Conservation (phyloP, 30 jellyfish, hydroid and myxozoan genomes). For the Morbakka virulenta region DNA sequence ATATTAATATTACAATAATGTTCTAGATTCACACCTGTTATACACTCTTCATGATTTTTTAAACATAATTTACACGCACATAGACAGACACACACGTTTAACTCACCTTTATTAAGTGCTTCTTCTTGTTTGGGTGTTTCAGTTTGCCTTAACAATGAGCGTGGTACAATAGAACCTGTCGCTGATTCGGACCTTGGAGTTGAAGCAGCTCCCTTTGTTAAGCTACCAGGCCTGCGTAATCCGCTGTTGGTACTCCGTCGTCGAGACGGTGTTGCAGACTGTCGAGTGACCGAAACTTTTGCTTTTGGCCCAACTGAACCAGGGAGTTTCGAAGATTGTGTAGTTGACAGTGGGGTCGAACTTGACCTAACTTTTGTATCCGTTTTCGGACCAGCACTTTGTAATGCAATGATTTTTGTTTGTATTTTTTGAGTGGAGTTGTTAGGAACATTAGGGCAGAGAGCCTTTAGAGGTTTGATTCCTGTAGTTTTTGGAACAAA, state of each 20-base stretch:
- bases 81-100: too few species aligned
- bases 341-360: neutral
- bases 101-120: too few species aligned
- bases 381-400: neutral
- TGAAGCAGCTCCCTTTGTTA: neutral
- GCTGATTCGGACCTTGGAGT: neutral
- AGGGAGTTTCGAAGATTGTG: neutral
- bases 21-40: too few species aligned
- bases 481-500: neutral
- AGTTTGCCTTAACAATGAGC: neutral
- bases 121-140: too few species aligned
- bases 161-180: neutral
- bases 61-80: too few species aligned
- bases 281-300: neutral
- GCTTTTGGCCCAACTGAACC: neutral
- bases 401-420: too few species aligned
- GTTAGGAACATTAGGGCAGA: neutral
- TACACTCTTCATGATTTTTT: too few species aligned
- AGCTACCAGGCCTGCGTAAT: neutral
- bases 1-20: too few species aligned
- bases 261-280: neutral
- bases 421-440: neutral
- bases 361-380: neutral
- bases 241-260: neutral
- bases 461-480: neutral